phyloP scores from a whole-genome alignment of 2,113 vertebrate species.

The Podocnemis expansa region DNA sequence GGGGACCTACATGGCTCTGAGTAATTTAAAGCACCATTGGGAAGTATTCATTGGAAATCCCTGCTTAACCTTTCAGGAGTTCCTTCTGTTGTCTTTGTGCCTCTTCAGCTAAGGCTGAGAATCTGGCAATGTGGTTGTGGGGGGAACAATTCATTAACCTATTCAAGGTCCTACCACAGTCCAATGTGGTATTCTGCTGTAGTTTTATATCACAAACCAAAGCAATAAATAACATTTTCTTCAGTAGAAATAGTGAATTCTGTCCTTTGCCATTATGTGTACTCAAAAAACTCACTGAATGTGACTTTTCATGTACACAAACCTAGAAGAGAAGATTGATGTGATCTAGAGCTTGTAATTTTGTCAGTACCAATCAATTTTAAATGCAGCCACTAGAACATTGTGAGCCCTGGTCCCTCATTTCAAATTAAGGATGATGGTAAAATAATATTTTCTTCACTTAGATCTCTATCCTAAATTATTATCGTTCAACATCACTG shows the following conservation, averaged over 20 bases:
- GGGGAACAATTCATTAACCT: not conserved
- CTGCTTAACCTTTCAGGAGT: not conserved
- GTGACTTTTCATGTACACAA: not conserved
- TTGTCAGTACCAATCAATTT: not conserved
- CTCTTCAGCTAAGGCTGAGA: not conserved
- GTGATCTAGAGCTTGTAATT: not conserved
- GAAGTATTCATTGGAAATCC: fast-evolving
- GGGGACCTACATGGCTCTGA: not conserved
- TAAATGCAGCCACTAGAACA: not conserved
- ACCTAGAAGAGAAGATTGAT: not conserved
- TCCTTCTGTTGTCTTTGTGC: not conserved
- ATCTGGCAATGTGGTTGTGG: not conserved
- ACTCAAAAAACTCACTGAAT: not conserved
- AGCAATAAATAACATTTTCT: fast-evolving
- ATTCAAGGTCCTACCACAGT: not conserved
- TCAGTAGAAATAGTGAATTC: not conserved
- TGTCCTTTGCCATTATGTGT: not conserved
- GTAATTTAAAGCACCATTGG: no score
- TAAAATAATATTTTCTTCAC: not conserved
- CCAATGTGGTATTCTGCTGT: not conserved
- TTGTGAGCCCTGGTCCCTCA: not conserved
- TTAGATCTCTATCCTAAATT: not conserved
- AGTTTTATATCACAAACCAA: not conserved
- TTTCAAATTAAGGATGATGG: not conserved
- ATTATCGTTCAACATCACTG: not conserved